phyloP scores from a whole-genome alignment of 2,888 invertebrate genomes.

The Micropterix aruncella region DNA sequence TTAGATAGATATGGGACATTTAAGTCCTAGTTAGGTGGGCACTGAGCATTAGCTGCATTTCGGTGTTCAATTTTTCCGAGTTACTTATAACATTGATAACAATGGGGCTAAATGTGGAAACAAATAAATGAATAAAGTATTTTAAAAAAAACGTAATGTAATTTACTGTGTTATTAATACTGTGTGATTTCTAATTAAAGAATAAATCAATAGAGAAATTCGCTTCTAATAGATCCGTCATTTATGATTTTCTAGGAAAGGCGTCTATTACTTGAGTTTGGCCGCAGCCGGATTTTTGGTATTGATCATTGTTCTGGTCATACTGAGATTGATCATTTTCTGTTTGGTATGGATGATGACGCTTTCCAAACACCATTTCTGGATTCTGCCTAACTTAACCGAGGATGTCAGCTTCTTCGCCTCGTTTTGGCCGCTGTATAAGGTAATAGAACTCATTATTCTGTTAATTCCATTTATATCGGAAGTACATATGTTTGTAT shows the following conservation, averaged over 20 bases:
- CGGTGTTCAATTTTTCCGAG: no score
- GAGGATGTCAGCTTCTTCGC: constrained; percentile 99
- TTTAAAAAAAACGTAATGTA: no score
- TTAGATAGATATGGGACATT: no score
- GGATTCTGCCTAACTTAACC: constrained; percentile 97
- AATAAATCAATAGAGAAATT: no score
- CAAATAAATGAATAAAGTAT: no score
- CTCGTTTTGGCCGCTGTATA: constrained; percentile 95
- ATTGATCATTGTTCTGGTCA: constrained; percentile 79
- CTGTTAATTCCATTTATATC: neutral
- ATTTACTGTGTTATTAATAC: no score
- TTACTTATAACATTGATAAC: no score
- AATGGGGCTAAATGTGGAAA: no score
- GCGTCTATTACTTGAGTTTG: constrained; percentile 93
- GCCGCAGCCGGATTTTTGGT: constrained; percentile 92
- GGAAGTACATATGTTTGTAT: neutral
- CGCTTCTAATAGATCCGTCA: no score
- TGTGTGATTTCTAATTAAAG: no score
- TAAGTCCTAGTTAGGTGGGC: no score
- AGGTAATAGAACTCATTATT: constrained; percentile 34
- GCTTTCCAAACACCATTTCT: constrained; percentile 83
- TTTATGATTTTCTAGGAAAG: constrained; percentile 63
- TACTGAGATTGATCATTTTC: constrained; percentile 83
- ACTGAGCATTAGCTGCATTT: no score
- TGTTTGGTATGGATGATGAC: constrained; percentile 81